A percentile compares a stretch with the other conserved stretches of the same genome.
Conservation (phyloP, 2,113 vertebrate genomes). For the Taxidea taxus region DNA sequence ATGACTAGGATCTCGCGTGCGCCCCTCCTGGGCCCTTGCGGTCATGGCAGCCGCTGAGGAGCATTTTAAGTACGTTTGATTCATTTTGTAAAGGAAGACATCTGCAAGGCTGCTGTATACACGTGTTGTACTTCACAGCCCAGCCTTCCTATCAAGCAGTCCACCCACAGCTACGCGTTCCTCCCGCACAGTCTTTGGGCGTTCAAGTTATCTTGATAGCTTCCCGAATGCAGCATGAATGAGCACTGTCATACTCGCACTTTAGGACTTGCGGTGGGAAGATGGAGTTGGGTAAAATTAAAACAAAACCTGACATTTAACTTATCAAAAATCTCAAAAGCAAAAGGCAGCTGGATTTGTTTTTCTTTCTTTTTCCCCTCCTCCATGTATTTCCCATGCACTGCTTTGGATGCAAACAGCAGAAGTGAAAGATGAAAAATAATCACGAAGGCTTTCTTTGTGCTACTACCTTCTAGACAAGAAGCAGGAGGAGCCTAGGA, state of each 20-base stretch:
- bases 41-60: not conserved
- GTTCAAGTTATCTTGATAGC: not conserved
- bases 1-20: not conserved
- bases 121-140: not conserved
- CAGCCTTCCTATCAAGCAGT: not conserved
- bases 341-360: not conserved
- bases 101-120: not conserved
- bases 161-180: not conserved
- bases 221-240: not conserved
- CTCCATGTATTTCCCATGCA: not conserved
- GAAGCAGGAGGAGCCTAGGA: not conserved
- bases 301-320: not conserved
- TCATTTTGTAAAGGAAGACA: not conserved
- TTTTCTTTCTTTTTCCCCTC: not conserved
- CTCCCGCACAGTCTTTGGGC: rapidly evolving
- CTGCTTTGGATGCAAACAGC: not conserved
- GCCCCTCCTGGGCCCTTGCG: not conserved
- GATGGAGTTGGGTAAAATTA: not conserved
- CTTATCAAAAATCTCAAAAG: constrained; percentile 9
- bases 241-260: not conserved
- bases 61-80: not conserved
- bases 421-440: not conserved
- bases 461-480: not conserved
- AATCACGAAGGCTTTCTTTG: not conserved
- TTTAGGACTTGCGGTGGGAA: not conserved